Evolutionary conservation across 2,888 invertebrate species (phyloP).

Genomic region (Lithophane leautieri): DNA sequence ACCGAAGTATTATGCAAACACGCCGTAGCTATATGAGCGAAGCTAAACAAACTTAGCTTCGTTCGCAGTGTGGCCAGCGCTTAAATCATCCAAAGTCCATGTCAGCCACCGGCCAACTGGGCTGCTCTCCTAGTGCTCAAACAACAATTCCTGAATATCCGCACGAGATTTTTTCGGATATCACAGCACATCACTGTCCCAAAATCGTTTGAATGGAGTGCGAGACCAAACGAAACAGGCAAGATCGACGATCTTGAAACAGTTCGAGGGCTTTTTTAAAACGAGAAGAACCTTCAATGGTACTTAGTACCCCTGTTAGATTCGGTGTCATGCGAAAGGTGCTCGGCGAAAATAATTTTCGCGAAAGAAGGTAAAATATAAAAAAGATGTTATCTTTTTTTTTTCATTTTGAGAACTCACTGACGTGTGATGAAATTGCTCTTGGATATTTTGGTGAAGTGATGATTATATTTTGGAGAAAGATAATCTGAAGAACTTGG

Average conservation of each 20-base stretch:
- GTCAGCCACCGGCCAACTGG: too few species aligned
- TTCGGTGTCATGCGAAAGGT: conserved; percentile 52
- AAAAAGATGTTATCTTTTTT: neutral
- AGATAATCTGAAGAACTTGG: neutral
- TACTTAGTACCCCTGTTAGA: conserved; percentile 71
- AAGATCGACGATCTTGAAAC: conserved; percentile 69
- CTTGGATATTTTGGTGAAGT: conserved; percentile 34
- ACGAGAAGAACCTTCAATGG: conserved; percentile 71
- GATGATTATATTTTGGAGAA: conserved; percentile 16
- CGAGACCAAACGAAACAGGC: conserved; percentile 65
- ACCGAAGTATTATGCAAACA: too few species aligned
- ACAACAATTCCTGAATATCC: conserved; percentile 5
- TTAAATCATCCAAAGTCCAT: too few species aligned
- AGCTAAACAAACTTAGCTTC: too few species aligned
- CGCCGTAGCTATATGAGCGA: too few species aligned
- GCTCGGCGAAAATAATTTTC: conserved; percentile 46
- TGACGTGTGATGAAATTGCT: conserved; percentile 16
- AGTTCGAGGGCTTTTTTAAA: conserved; percentile 68
- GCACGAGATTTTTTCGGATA: conserved; percentile 1
- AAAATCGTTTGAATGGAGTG: conserved; percentile 62
- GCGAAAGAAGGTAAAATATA: conserved; percentile 24
- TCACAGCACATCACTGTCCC: conserved; percentile 41
- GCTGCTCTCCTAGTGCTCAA: too few species aligned
- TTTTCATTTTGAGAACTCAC: conserved; percentile 15
- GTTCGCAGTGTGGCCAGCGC: too few species aligned